phyloP scores from a whole-genome alignment of 2,888 invertebrate genomes.

The Chrysodeixis includens region DNA sequence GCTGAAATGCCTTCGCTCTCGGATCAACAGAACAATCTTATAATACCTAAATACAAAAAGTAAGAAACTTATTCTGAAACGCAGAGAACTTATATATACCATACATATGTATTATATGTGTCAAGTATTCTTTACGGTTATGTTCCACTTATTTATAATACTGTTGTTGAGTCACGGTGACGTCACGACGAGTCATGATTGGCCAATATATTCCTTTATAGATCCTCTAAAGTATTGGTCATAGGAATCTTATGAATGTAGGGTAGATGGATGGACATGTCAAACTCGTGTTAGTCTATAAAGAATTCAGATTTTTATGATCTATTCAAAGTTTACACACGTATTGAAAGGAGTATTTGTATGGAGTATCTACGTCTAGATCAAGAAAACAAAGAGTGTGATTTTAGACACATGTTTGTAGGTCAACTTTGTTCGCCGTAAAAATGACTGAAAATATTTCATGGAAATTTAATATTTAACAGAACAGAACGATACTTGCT shows the following conservation, averaged over 20 bases:
- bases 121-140: neutral
- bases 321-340: neutral
- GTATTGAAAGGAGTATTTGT: neutral
- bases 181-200: constrained; percentile 1
- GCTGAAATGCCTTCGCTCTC: neutral
- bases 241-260: neutral
- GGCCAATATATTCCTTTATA: constrained; percentile 1
- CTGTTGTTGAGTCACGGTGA: constrained; percentile 5
- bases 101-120: neutral
- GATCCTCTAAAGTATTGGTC: neutral
- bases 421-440: too few relatives aligned
- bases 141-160: constrained; percentile 1
- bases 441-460: too few relatives aligned
- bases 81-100: neutral
- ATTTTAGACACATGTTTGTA: neutral
- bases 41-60: constrained; percentile 3
- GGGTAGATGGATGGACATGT: neutral
- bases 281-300: neutral
- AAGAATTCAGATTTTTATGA: neutral
- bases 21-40: neutral
- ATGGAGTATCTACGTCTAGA: neutral
- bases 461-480: too few relatives aligned
- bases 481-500: too few relatives aligned
- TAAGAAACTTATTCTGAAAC: neutral
- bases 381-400: neutral